Evolutionary conservation across 2,888 invertebrate species (phyloP).

Genomic region (Boloria selene): DNA sequence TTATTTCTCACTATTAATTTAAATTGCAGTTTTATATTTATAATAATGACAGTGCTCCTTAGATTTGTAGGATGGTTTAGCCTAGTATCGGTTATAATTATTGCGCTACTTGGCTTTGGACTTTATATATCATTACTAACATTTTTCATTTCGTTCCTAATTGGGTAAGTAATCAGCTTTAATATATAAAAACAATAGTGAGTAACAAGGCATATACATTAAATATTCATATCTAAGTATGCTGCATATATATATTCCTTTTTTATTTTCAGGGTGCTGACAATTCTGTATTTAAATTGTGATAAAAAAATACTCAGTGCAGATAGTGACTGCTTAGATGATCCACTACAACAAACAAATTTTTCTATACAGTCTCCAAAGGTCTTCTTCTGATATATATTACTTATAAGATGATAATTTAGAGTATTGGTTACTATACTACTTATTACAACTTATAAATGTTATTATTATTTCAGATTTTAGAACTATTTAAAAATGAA

Average conservation of each 20-base stretch:
- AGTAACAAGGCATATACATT: background rate
- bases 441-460: background rate
- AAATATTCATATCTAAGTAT: background rate
- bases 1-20: conserved; percentile 32
- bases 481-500: conserved; percentile 63
- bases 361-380: conserved; percentile 69
- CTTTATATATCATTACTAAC: conserved; percentile 66
- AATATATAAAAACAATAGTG: background rate
- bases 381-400: conserved; percentile 46
- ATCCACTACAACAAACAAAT: conserved; percentile 71
- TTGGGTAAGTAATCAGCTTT: conserved; percentile 64
- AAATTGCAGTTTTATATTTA: conserved; percentile 32
- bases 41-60: conserved; percentile 50
- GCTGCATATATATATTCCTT: background rate
- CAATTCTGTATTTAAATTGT: conserved; percentile 69
- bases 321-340: conserved; percentile 72
- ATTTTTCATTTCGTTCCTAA: conserved; percentile 66
- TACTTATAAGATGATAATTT: too few relatives aligned
- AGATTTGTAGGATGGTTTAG: conserved; percentile 68
- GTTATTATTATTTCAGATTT: conserved; percentile 55
- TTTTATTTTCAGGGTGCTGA: conserved; percentile 58
- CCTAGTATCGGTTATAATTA: conserved; percentile 66
- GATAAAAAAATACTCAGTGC: conserved; percentile 66
- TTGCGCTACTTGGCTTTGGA: conserved; percentile 70
- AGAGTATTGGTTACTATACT: background rate